These are phyloP conservation scores for Pissodes strobi DNA, from an alignment of 1,140 invertebrate genomes.

Conservation along the genomic window DNA sequence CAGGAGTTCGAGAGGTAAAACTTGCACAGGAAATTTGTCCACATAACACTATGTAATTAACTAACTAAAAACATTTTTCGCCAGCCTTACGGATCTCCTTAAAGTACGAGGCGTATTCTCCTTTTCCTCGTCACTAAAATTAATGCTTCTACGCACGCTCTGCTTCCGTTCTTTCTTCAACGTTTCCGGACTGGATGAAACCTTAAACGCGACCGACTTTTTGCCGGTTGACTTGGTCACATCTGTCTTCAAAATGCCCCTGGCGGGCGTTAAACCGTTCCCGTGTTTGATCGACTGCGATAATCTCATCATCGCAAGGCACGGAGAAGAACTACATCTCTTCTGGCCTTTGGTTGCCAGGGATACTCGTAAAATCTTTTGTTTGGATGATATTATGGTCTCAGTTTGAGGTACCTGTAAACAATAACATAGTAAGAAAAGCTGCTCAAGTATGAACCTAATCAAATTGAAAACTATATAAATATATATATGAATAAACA, in stretches of 20 bases:
- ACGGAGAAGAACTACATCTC: conserved; percentile 27
- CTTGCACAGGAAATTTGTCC: too few relatives aligned
- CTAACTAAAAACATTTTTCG: too few relatives aligned
- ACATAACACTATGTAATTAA: too few relatives aligned
- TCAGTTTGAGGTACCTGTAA: too few relatives aligned
- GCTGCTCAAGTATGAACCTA: too few relatives aligned
- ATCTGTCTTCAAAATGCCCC: conserved; percentile 43
- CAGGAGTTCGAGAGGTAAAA: too few relatives aligned
- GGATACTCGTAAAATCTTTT: too few relatives aligned
- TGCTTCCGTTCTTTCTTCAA: background rate
- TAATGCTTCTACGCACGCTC: background rate
- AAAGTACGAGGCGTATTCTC: background rate
- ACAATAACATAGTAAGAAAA: too few relatives aligned
- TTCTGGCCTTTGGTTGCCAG: background rate
- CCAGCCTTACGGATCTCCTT: too few relatives aligned
- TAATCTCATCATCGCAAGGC: conserved; percentile 44
- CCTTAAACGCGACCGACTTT: conserved; percentile 43
- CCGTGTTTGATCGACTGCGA: conserved; percentile 37
- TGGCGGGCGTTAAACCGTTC: conserved; percentile 36
- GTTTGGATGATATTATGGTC: too few relatives aligned
- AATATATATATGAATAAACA: too few relatives aligned
- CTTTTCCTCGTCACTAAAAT: conserved; percentile 1
- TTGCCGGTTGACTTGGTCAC: conserved; percentile 26
- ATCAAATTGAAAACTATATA: too few relatives aligned
- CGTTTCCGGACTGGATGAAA: background rate